Percentiles rank a stretch among this genome's conserved stretches.
Conservation (phyloP, 2,113 vertebrate species). For the Machaerirhynchus nigripectus region DNA sequence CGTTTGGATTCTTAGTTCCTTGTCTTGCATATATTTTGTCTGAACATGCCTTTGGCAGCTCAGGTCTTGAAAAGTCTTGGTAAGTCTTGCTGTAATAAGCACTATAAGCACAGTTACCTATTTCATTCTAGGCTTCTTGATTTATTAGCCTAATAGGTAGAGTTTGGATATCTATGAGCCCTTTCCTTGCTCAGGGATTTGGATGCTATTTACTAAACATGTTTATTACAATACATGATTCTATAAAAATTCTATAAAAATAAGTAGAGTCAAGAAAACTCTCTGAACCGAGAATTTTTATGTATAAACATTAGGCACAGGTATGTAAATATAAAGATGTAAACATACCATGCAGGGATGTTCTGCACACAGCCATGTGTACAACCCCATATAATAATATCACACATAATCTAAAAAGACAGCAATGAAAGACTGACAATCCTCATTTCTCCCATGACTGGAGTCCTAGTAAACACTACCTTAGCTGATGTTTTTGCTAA, state of each 20-base stretch:
- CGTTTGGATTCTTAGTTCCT: not conserved
- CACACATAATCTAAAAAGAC: not conserved
- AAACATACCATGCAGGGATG: not conserved
- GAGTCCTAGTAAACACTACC: conserved; percentile 75
- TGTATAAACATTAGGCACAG: not conserved
- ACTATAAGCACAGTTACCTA: not conserved
- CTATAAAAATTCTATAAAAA: not conserved
- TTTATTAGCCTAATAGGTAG: not conserved
- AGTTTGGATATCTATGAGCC: conserved; percentile 9
- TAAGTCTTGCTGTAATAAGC: not conserved
- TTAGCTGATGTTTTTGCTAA: conserved; percentile 97
- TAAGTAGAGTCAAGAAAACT: not conserved
- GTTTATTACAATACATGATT: not conserved
- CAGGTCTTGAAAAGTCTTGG: not conserved
- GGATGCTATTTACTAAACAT: not conserved
- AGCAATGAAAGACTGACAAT: not conserved
- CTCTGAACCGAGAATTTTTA: not conserved
- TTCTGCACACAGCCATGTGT: not conserved
- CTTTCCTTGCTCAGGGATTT: not conserved
- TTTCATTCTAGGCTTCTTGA: conserved; percentile 16
- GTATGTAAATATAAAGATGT: not conserved
- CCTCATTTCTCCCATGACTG: not conserved
- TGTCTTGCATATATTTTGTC: not conserved
- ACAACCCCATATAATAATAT: not conserved
- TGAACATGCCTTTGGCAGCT: not conserved